Evolutionary conservation across 2,113 vertebrate species (phyloP).

Genomic region (Albula goreensis): DNA sequence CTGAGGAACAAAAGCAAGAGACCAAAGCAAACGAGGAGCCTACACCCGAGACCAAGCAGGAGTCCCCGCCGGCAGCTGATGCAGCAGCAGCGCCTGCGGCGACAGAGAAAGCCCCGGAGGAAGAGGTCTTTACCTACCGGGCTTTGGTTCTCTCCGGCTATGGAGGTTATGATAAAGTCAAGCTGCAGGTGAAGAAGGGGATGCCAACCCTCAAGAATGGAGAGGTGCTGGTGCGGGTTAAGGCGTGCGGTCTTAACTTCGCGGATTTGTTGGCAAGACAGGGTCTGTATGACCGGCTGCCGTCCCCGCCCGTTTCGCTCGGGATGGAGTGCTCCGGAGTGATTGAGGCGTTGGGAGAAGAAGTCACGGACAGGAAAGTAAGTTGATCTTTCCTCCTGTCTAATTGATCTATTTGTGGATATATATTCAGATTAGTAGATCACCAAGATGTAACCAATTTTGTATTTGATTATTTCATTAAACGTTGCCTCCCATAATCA

Average conservation of each 20-base stretch:
- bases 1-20: slow-evolving; percentile 49
- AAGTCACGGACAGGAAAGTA: slow-evolving; percentile 77
- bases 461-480: neutral
- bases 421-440: neutral
- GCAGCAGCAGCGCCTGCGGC: slow-evolving; percentile 30
- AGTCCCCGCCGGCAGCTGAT: slow-evolving; percentile 15
- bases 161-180: slow-evolving; percentile 85
- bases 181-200: slow-evolving; percentile 73
- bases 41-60: slow-evolving; percentile 23
- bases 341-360: slow-evolving; percentile 76
- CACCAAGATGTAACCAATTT: neutral
- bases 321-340: slow-evolving; percentile 84
- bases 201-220: slow-evolving; percentile 60
- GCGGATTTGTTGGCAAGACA: slow-evolving; percentile 81
- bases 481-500: neutral
- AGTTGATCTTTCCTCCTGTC: slow-evolving; percentile 40
- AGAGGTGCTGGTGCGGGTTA: slow-evolving; percentile 75
- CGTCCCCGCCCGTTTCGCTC: slow-evolving; percentile 73
- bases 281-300: slow-evolving; percentile 79
- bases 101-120: slow-evolving; percentile 20
- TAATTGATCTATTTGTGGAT: neutral
- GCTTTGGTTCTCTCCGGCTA: slow-evolving; percentile 77
- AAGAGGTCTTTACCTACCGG: slow-evolving; percentile 55
- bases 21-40: slow-evolving; percentile 25
- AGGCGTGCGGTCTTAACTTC: slow-evolving; percentile 87